Conservation (phyloP, 1,140 invertebrate species). For the Lamellibrachia luymesi region DNA sequence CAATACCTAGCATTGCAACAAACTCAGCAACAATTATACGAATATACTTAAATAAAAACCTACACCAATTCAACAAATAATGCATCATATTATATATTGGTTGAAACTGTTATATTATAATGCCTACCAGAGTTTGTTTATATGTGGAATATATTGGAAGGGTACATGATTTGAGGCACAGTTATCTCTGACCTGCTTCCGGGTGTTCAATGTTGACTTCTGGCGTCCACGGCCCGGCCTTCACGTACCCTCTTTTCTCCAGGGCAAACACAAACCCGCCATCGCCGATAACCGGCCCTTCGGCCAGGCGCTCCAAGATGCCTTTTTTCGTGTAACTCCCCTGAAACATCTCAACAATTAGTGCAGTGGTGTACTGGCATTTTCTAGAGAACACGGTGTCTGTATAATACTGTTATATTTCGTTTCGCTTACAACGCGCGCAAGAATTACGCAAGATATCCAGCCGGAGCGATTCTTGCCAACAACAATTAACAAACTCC, state of each 20-base stretch:
- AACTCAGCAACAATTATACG: no score
- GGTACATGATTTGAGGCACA: neutral
- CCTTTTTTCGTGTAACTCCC: constrained; percentile 25
- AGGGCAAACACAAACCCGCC: constrained; percentile 58
- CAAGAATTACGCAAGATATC: neutral
- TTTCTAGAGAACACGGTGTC: no score
- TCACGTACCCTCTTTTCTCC: constrained; percentile 58
- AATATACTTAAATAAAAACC: no score
- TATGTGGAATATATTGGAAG: no score
- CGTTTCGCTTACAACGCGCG: neutral
- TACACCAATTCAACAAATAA: no score
- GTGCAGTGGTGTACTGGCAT: neutral
- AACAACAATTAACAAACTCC: no score
- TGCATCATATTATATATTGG: no score
- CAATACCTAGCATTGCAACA: no score
- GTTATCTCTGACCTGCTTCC: constrained; percentile 48
- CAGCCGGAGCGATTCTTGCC: no score
- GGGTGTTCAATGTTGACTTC: constrained; percentile 55
- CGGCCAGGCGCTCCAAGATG: constrained; percentile 52
- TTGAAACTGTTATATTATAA: no score
- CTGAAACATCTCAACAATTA: neutral
- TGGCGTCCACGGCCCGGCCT: constrained; percentile 58
- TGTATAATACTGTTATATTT: neutral
- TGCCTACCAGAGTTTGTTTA: no score
- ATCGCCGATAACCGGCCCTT: constrained; percentile 56